Conservation (phyloP, 1,140 invertebrate species). For the Agraylea sexmaculata region DNA sequence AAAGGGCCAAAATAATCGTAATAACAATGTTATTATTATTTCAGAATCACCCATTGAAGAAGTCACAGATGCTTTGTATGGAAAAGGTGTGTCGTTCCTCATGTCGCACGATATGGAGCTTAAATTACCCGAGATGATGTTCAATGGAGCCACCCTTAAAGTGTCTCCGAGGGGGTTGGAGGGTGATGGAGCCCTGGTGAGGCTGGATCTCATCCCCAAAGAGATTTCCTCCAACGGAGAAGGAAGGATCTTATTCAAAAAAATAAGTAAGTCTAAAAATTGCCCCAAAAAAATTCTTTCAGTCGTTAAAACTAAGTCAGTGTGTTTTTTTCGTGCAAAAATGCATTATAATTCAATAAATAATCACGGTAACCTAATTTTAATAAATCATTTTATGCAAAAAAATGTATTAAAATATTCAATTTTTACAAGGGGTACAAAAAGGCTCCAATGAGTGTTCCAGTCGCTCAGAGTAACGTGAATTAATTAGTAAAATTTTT, state of each 20-base stretch:
- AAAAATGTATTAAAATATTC: too few relatives aligned
- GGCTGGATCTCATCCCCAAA: constrained; percentile 53
- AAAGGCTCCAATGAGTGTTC: too few relatives aligned
- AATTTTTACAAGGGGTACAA: too few relatives aligned
- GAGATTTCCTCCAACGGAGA: constrained; percentile 30
- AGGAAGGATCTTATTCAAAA: constrained; percentile 56
- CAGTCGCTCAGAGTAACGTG: too few relatives aligned
- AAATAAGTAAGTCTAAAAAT: constrained; percentile 50
- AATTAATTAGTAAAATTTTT: too few relatives aligned
- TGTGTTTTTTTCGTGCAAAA: too few relatives aligned
- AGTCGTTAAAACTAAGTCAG: neutral
- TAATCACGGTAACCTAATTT: too few relatives aligned
- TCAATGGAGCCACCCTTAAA: constrained; percentile 55
- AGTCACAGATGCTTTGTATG: constrained; percentile 54
- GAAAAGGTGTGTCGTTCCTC: constrained; percentile 56
- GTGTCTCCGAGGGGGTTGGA: constrained; percentile 59
- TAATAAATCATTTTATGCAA: too few relatives aligned
- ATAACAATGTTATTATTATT: constrained; percentile 12
- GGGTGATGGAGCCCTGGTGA: constrained; percentile 56
- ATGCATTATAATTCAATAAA: too few relatives aligned
- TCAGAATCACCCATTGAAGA: constrained; percentile 53
- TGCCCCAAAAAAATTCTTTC: neutral
- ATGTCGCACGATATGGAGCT: constrained; percentile 64
- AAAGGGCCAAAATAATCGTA: too few relatives aligned
- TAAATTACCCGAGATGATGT: constrained; percentile 54